phyloP scores from a whole-genome alignment of 30 jellyfish, hydroid and myxozoan genomes.

The Pelagia noctiluca region DNA sequence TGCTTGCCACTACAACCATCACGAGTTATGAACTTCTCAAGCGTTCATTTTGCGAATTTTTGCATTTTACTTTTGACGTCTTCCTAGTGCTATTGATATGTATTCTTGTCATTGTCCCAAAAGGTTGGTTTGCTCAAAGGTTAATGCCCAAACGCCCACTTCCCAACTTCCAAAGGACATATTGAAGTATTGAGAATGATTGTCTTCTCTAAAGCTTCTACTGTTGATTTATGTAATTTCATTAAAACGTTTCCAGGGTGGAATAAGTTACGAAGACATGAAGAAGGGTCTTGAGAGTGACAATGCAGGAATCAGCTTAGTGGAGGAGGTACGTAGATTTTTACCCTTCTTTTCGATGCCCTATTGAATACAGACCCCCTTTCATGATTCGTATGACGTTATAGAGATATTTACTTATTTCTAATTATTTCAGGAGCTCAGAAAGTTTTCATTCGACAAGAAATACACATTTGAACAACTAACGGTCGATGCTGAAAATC shows the following conservation, averaged over 20 bases:
- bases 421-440: constrained; percentile 61
- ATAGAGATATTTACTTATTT: background rate
- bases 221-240: background rate
- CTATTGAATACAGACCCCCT: too few species aligned
- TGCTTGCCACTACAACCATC: too few species aligned
- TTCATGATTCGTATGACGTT: background rate
- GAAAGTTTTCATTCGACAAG: constrained; percentile 80
- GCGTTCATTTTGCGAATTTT: too few species aligned
- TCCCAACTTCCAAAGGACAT: too few species aligned
- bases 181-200: too few species aligned
- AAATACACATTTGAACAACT: constrained; percentile 70
- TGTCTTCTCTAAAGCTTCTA: background rate
- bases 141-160: too few species aligned
- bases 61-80: too few species aligned
- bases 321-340: constrained; percentile 68
- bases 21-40: too few species aligned
- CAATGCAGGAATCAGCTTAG: constrained; percentile 76
- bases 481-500: constrained; percentile 48
- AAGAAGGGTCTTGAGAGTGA: constrained; percentile 64
- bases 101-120: too few species aligned
- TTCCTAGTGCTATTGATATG: too few species aligned
- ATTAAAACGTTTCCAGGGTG: constrained; percentile 49
- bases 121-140: too few species aligned
- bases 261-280: constrained; percentile 77
- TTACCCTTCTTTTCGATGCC: too few species aligned